These are phyloP conservation scores for Catocala sponsa DNA, from an alignment of 2,888 invertebrate genomes.

Conservation along the genomic window DNA sequence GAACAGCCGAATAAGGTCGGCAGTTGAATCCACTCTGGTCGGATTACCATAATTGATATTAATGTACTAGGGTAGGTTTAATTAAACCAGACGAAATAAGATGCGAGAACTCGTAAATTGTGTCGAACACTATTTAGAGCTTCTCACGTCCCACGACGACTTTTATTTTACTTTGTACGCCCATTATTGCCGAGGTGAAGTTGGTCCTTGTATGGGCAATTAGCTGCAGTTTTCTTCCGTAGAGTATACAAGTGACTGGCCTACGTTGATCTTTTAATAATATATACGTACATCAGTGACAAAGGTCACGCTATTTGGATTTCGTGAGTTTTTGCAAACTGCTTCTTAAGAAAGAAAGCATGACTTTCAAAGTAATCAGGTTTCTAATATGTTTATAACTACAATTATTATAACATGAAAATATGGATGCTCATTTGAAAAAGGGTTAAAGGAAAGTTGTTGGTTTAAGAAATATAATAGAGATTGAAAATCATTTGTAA, in stretches of 20 bases:
- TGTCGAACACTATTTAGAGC: conserved; percentile 43
- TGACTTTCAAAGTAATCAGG: not conserved
- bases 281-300: too few relatives aligned
- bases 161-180: conserved; percentile 52
- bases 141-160: conserved; percentile 49
- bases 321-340: too few relatives aligned
- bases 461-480: too few relatives aligned
- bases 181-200: conserved; percentile 3
- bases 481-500: too few relatives aligned
- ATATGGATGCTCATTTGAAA: too few relatives aligned
- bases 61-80: conserved; percentile 78
- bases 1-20: conserved; percentile 61
- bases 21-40: conserved; percentile 67
- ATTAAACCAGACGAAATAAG: conserved; percentile 76
- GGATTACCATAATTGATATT: conserved; percentile 84
- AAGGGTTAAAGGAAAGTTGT: too few relatives aligned
- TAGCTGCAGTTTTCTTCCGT: not conserved
- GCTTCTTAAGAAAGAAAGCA: too few relatives aligned
- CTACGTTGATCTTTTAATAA: too few relatives aligned
- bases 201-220: not conserved
- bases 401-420: conserved; percentile 15
- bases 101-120: conserved; percentile 67
- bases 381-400: conserved; percentile 14
- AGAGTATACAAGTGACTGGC: too few relatives aligned
- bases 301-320: too few relatives aligned